phyloP scores from a whole-genome alignment of 2,113 vertebrate species.

The human (Homo sapiens) region GRCh38 chr16:82821501-82822000 shows the following conservation, averaged over 20 bases:
- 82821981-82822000: neutral
- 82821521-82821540: neutral
- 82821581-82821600: neutral
- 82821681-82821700: neutral
- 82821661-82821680: neutral
- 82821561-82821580: neutral
- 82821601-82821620: neutral
- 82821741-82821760: neutral
- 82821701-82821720: neutral
- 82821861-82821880: neutral
- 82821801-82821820: neutral
- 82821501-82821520: neutral
- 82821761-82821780: neutral
- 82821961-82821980: neutral
- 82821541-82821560: neutral
- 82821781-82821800: neutral
- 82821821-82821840: neutral
- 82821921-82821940: neutral
- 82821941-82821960: rapidly evolving
- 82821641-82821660: neutral
- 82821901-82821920: neutral
- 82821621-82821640: neutral
- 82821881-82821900: neutral
- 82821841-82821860: neutral
- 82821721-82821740: neutral